phyloP scores from a whole-genome alignment of 2,888 invertebrate genomes.

The Physocephala rufipes region DNA sequence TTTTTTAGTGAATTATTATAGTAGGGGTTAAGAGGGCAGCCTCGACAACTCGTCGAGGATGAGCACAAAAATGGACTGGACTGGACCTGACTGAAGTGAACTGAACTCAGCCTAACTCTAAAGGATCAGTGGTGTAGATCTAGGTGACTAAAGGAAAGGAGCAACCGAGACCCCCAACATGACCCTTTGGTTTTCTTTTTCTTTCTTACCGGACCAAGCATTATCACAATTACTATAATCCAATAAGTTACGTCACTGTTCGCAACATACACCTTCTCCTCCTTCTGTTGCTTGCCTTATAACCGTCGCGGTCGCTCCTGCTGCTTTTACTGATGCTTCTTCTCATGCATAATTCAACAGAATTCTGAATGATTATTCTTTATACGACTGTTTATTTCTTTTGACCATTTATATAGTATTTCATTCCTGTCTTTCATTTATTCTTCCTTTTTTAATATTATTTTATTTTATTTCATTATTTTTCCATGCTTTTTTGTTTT shows the following conservation, averaged over 20 bases:
- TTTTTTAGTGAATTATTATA: conserved; percentile 26
- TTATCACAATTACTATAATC: too few relatives aligned
- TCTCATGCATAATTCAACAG: conserved; percentile 66
- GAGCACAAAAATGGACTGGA: too few relatives aligned
- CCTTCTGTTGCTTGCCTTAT: too few relatives aligned
- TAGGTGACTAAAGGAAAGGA: too few relatives aligned
- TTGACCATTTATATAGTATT: conserved; percentile 64
- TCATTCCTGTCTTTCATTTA: conserved; percentile 42
- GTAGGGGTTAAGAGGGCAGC: background rate
- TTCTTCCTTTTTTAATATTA: conserved; percentile 35
- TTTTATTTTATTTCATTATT: conserved; percentile 34
- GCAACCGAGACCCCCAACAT: too few relatives aligned
- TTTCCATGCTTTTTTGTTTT: conserved; percentile 32
- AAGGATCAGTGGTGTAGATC: too few relatives aligned
- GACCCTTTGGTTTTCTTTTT: too few relatives aligned
- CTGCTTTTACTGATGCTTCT: conserved; percentile 25
- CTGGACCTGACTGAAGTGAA: too few relatives aligned
- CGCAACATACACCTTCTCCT: too few relatives aligned
- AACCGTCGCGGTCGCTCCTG: background rate
- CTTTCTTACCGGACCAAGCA: too few relatives aligned
- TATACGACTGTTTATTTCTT: conserved; percentile 66
- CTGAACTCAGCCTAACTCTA: too few relatives aligned
- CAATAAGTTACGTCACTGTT: too few relatives aligned
- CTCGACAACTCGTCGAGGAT: conserved; percentile 25
- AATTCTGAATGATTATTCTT: conserved; percentile 66